phyloP scores from a whole-genome alignment of 2,797 vertebrate genomes.

The Cynopterus sphinx region DNA sequence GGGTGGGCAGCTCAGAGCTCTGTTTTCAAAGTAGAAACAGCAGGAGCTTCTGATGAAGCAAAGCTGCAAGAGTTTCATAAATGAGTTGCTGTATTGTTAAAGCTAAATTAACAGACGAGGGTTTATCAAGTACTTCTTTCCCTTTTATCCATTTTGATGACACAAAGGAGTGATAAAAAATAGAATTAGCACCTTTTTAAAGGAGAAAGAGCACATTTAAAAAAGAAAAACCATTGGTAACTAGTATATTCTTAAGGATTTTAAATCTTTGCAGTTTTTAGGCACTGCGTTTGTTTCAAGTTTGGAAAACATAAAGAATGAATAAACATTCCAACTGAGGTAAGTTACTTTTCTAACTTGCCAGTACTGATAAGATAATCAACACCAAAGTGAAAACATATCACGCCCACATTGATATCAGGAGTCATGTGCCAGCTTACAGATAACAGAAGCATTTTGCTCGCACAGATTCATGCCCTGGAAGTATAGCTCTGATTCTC shows the following conservation, averaged over 20 bases:
- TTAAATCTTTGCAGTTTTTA: not conserved
- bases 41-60: not conserved
- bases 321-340: not conserved
- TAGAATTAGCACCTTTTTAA: not conserved
- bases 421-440: not conserved
- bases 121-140: not conserved
- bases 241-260: not conserved
- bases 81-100: not conserved
- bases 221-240: not conserved
- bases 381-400: not conserved
- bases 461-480: not conserved
- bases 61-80: not conserved
- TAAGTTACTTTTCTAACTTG: constrained; percentile 26
- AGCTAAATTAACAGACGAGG: not conserved
- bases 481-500: not conserved
- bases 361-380: constrained; percentile 24
- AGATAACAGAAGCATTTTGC: not conserved
- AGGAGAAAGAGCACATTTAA: not conserved
- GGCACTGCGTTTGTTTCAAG: not conserved
- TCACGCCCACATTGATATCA: not conserved
- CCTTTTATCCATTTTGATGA: not conserved
- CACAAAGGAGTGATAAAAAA: not conserved
- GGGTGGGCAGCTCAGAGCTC: not conserved
- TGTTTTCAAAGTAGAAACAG: not conserved
- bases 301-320: not conserved